Evolutionary conservation across 2,113 vertebrate genomes (phyloP).

Genomic region (Chaetorhynchus papuensis): DNA sequence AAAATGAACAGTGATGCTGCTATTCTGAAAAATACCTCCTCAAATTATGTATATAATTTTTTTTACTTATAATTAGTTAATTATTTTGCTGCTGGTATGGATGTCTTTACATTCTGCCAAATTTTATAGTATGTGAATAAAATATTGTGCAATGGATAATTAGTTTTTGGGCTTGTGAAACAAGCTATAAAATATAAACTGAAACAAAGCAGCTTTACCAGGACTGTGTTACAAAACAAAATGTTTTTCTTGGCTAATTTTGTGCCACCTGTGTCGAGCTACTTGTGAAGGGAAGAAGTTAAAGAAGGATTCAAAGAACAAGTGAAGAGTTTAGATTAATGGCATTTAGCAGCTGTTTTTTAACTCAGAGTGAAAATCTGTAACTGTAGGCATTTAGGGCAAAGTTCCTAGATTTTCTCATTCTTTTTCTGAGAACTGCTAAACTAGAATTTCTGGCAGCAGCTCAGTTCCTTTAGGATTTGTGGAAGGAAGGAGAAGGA

Average conservation of each 20-base stretch:
- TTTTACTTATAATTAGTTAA: background rate
- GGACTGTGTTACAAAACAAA: background rate
- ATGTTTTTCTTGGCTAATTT: background rate
- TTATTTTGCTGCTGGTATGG: background rate
- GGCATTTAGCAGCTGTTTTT: background rate
- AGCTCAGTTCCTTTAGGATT: background rate
- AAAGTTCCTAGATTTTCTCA: background rate
- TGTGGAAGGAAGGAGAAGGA: background rate
- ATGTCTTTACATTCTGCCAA: background rate
- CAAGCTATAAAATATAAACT: background rate
- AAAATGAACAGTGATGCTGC: background rate
- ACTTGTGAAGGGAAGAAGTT: background rate
- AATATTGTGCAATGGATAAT: constrained; percentile 1
- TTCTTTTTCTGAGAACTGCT: background rate
- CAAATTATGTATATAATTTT: background rate
- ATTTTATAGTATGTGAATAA: background rate
- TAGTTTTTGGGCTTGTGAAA: background rate
- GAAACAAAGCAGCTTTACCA: background rate
- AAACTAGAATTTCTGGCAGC: background rate
- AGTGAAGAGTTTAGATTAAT: background rate
- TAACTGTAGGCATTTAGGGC: background rate
- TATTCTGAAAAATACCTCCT: background rate
- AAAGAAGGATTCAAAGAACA: background rate
- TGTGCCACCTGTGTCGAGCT: background rate
- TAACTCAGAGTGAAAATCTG: background rate